Base-by-base conservation (phyloP, 2,797 vertebrate species). In the Leptatherina wallacei region DNA sequence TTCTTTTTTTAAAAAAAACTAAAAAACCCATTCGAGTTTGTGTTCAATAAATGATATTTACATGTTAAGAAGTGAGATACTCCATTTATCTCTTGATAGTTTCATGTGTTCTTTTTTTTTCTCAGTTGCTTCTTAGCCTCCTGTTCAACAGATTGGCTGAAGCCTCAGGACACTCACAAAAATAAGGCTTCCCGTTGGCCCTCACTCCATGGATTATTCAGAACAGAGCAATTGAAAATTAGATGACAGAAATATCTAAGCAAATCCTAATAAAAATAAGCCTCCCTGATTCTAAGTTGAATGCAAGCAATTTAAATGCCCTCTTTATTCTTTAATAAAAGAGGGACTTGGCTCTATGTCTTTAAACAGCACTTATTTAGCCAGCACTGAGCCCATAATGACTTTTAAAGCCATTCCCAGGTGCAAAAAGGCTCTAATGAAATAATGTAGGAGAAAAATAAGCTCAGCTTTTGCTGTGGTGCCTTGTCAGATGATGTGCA, bases 131-230 rank as follows among this genome's bases (percentile, higher is more conserved):
- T 35, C 33, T 38, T 38, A 13, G 11, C 12, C 12, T 38, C 36
- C 12, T 61, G 65, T 65, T 76, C 60, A 76, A 67, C 72, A 81
- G 67, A 86, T 74, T 80, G 82, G 58, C 76, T 79, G 12, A n/a
- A n/a, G 68, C 83, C 64, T 80, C 58, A 61, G 78, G 90, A 75
- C 49, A 52, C 10, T 5, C 0, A 0, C 68, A 64, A 83, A 73
- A 78, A 80, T 65, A 75, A 77, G 59, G 22, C 47, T 8, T 70
- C 73, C 56, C 65, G 22, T 42, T 61, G 54, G 44, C 64, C 57
- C 44, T 77, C 32, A 18, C 36, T 42, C 35, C 63, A 76, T 69
- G 55, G 76, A 75, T 80, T 62, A 81, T 70, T 79, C 61, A 85
- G 61, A 84, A 54, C 22, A 36, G 42, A 71, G 56, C 42, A 58